Evolutionary conservation across 2,888 invertebrate genomes (phyloP).

Genomic region (Heliconius ismenius): DNA sequence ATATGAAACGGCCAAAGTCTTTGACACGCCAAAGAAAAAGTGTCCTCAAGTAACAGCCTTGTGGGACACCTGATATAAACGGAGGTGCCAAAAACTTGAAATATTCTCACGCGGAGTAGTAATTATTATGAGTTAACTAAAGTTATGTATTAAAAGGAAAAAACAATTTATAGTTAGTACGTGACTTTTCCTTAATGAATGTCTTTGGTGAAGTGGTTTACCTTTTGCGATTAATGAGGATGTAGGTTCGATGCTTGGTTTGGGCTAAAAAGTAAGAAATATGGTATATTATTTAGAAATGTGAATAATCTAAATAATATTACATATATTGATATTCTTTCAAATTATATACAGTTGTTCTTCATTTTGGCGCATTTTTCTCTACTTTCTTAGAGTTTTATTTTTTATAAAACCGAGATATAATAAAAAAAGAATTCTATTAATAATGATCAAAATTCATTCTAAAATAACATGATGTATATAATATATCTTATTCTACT

Average conservation of each 20-base stretch:
- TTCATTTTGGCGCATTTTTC: background rate
- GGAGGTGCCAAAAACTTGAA: conserved; percentile 1
- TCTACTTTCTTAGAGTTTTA: background rate
- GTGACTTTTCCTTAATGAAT: conserved; percentile 12
- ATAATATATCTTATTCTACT: background rate
- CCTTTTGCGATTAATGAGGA: background rate
- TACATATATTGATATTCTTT: background rate
- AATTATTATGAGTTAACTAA: conserved; percentile 8
- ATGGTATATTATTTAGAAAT: background rate
- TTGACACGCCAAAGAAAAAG: background rate
- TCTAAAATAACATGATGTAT: background rate
- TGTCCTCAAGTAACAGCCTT: conserved; percentile 5
- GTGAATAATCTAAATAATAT: background rate
- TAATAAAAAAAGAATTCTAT: background rate
- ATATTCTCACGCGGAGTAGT: background rate
- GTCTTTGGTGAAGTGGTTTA: background rate
- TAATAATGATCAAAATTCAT: background rate
- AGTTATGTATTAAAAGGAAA: conserved; percentile 10
- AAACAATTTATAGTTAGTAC: conserved; percentile 6
- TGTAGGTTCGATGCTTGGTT: background rate
- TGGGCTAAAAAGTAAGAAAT: background rate
- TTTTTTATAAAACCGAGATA: background rate
- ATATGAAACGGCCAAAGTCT: background rate
- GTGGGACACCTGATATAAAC: conserved; percentile 9
- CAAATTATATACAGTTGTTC: background rate